Evolutionary conservation across 2,888 invertebrate genomes (phyloP), one percentile per base, ranked within the genome.

Genomic region (Caenorhabditis angaria): DNA sequence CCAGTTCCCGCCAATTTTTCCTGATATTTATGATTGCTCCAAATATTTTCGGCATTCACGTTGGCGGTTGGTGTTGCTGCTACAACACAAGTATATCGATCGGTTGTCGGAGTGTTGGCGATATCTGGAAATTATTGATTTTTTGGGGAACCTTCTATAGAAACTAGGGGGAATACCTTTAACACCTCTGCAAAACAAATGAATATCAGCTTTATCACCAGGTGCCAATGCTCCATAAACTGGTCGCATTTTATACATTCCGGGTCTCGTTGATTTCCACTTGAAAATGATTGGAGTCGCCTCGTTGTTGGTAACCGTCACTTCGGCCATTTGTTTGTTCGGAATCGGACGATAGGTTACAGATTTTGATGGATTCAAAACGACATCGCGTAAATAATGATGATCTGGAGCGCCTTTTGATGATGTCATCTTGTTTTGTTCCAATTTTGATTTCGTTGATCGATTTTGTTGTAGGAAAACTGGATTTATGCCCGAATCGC

Each of bases 1-100:
- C 60, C 60, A 32, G 24, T 14, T 22, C 29, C 20, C 4, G 60
- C 51, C 29, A 60, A 25, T 28, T 60, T 60, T 24, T 60, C 50
- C 24, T 58, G 58, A 47, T 60, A 60, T 29, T 60, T 60, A 20
- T 60, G 60, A 32, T 60, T 60, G 50, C 32, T 60, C 60, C 60
- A 60, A 10, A 60, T 24, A 51, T 20, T 60, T 50, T 60, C 60
- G 1, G 60, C 25, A 50, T 60, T 60, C 8, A 60, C 60, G 18
- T 60, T 60, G 20, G 60, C 60, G 3, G 60, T 50, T 60, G 50
- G 60, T 3, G 48, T 27, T 4, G 60, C 48, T 2, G 60, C 60
- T 6, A 48, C 3, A 4, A 60, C 60, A 51, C 60, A 60, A 20
- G 60, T 60, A n/a, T 60, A 60, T 50, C 51, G 48, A 22, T 60